Evolutionary conservation across 2,888 invertebrate genomes (phyloP).

Genomic region (Arrhopalites spinosus): DNA sequence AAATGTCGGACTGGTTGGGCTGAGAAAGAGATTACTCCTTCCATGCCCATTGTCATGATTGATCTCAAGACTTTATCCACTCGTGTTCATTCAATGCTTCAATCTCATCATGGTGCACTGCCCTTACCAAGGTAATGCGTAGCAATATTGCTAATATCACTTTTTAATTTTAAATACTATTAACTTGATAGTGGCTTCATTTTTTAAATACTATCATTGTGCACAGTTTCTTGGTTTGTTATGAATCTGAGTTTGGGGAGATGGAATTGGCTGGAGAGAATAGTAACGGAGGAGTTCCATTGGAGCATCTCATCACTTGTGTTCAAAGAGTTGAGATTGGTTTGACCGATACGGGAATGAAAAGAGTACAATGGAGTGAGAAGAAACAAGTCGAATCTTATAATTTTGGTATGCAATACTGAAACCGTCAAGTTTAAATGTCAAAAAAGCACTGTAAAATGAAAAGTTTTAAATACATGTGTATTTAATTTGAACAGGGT

Average conservation of each 20-base stretch:
- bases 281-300: slow-evolving; percentile 78
- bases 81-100: slow-evolving; percentile 71
- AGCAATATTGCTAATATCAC: background rate
- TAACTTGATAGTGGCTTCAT: slow-evolving; percentile 6
- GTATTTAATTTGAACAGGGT: background rate
- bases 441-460: background rate
- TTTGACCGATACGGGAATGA: slow-evolving; percentile 63
- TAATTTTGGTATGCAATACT: background rate
- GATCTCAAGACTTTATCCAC: slow-evolving; percentile 68
- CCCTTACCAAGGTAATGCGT: slow-evolving; percentile 73
- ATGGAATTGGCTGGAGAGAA: slow-evolving; percentile 64
- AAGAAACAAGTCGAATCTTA: slow-evolving; percentile 40
- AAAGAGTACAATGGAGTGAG: slow-evolving; percentile 62
- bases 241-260: slow-evolving; percentile 73
- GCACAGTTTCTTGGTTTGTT: slow-evolving; percentile 77
- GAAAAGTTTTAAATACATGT: background rate
- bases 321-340: slow-evolving; percentile 72
- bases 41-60: slow-evolving; percentile 66
- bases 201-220: too few species aligned
- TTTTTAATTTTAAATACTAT: background rate
- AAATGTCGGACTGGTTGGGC: slow-evolving; percentile 71
- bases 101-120: slow-evolving; percentile 75
- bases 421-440: too few species aligned
- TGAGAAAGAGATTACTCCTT: slow-evolving; percentile 69
- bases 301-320: slow-evolving; percentile 88